phyloP scores from a whole-genome alignment of 1,140 invertebrate species.

The Sminthurides bifidus region DNA sequence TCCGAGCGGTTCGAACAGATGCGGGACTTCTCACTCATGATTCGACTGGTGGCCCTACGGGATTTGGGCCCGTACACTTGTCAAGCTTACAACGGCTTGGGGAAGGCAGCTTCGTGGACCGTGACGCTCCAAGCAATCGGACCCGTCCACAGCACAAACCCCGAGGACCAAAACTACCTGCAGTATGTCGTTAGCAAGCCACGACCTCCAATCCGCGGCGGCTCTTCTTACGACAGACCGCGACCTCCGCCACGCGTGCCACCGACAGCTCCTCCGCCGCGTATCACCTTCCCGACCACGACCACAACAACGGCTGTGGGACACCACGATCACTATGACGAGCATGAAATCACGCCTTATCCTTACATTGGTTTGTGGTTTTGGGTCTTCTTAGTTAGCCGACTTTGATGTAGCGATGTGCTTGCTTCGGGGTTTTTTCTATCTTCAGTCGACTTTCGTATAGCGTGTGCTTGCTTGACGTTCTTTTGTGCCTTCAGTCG shows the following conservation, averaged over 20 bases:
- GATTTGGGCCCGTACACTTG: slow-evolving; percentile 70
- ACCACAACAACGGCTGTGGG: slow-evolving; percentile 19
- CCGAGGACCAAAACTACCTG: slow-evolving; percentile 34
- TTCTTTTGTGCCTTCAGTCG: too few relatives aligned
- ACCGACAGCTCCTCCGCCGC: slow-evolving; percentile 13
- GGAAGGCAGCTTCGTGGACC: slow-evolving; percentile 59
- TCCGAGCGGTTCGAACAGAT: slow-evolving; percentile 59
- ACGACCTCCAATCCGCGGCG: neutral
- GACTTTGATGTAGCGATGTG: too few relatives aligned
- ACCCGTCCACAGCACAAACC: slow-evolving; percentile 42
- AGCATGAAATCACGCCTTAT: slow-evolving; percentile 3
- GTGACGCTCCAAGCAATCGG: slow-evolving; percentile 56
- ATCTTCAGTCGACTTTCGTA: too few relatives aligned
- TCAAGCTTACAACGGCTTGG: slow-evolving; percentile 70
- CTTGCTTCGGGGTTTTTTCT: too few relatives aligned
- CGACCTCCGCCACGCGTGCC: slow-evolving; percentile 20
- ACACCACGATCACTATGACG: neutral
- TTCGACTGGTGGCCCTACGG: slow-evolving; percentile 56
- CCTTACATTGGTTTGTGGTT: neutral
- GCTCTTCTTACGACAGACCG: neutral
- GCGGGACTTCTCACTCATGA: slow-evolving; percentile 57
- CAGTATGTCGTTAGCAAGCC: slow-evolving; percentile 21
- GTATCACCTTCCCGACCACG: slow-evolving; percentile 11
- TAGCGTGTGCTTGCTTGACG: too few relatives aligned
- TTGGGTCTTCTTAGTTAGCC: too few relatives aligned